Evolutionary conservation across 2,888 invertebrate species (phyloP).

Genomic region (Diadegma fenestrale): DNA sequence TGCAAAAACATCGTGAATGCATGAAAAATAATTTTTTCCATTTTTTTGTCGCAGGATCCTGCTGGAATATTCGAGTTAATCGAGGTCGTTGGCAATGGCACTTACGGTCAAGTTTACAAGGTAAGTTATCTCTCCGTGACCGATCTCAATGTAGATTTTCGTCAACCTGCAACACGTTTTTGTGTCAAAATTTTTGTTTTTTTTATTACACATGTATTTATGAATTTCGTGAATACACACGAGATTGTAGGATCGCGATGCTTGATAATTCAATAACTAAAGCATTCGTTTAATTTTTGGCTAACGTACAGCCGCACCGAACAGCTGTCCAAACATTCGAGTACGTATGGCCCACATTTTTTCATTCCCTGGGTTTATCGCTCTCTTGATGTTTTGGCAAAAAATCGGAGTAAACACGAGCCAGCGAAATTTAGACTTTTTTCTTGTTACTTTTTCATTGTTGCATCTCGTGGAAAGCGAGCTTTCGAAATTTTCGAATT

Average conservation of each 20-base stretch:
- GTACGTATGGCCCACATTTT: constrained; percentile 17
- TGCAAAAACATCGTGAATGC: neutral
- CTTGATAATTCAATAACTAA: constrained; percentile 54
- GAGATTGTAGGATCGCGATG: constrained; percentile 30
- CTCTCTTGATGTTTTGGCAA: neutral
- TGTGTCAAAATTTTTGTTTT: neutral
- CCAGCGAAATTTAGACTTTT: neutral
- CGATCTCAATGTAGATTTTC: constrained; percentile 54
- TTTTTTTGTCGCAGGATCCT: constrained; percentile 93
- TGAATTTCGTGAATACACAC: neutral
- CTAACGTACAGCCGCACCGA: constrained; percentile 2
- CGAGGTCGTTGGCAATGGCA: constrained; percentile 99
- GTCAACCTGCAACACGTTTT: neutral
- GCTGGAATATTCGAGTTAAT: constrained; percentile 99
- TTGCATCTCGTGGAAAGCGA: too few species aligned
- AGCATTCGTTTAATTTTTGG: constrained; percentile 42
- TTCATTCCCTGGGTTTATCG: constrained; percentile 6
- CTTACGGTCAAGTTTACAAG: constrained; percentile 99
- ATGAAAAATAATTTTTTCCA: constrained; percentile 39
- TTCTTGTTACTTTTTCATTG: constrained; percentile 5
- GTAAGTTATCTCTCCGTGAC: constrained; percentile 86
- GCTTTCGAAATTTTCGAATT: neutral
- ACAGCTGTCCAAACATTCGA: constrained; percentile 61
- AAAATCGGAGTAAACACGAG: neutral
- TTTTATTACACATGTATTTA: neutral